Conservation (phyloP, 2,888 invertebrate species). For the Drosophila lacicola region DNA sequence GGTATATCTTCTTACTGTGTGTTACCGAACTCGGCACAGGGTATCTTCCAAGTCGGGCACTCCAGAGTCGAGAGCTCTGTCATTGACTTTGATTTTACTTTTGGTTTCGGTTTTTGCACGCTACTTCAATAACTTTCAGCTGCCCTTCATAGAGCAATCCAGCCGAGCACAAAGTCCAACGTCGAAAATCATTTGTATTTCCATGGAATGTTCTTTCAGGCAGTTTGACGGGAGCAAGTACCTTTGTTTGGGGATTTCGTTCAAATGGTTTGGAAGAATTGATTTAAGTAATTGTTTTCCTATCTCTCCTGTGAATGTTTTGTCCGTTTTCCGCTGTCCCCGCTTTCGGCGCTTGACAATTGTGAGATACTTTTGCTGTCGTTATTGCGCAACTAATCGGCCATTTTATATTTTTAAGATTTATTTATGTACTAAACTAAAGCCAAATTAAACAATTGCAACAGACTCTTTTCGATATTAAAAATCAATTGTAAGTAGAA, state of each 20-base stretch:
- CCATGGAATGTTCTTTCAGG: conserved; percentile 53
- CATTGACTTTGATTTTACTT: conserved; percentile 77
- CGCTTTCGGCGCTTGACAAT: conserved; percentile 4
- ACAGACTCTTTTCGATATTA: background rate
- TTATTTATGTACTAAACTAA: background rate
- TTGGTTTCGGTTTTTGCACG: conserved; percentile 55
- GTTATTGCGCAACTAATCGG: conserved; percentile 6
- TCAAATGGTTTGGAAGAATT: conserved; percentile 81
- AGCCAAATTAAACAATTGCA: background rate
- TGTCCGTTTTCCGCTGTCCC: conserved; percentile 28
- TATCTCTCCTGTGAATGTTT: conserved; percentile 43
- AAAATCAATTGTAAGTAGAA: too few relatives aligned
- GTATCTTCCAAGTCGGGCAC: background rate
- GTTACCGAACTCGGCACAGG: background rate
- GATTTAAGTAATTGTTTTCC: conserved; percentile 78
- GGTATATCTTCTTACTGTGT: too few relatives aligned
- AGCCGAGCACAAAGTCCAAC: conserved; percentile 47
- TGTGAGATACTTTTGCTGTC: conserved; percentile 12
- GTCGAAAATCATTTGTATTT: conserved; percentile 42
- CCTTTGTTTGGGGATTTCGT: conserved; percentile 82
- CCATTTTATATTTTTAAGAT: conserved; percentile 8
- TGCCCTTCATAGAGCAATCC: conserved; percentile 36
- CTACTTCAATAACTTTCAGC: conserved; percentile 59
- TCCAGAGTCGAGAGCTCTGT: conserved; percentile 1
- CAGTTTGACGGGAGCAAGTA: conserved; percentile 68